A percentile compares a stretch with the other conserved stretches of the same genome.
Evolutionary conservation across 2,888 invertebrate species (phyloP).

Genomic region (Meloe dianella): DNA sequence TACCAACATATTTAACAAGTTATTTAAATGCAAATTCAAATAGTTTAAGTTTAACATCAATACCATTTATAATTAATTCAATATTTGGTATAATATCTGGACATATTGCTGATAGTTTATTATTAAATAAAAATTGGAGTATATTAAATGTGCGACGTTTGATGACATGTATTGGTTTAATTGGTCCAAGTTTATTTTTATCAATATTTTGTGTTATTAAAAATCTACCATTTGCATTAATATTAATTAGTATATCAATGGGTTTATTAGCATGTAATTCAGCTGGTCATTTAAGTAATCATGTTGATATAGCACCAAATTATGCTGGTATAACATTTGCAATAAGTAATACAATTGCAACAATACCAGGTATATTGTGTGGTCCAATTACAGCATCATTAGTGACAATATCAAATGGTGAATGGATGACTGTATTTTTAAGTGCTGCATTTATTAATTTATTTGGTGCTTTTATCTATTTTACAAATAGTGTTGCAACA

Average conservation of each 20-base stretch:
- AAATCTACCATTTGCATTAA: conserved; percentile 70
- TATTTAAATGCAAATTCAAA: conserved; percentile 69
- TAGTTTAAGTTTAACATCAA: conserved; percentile 74
- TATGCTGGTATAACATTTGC: conserved; percentile 80
- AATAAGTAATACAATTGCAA: conserved; percentile 77
- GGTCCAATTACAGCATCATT: conserved; percentile 78
- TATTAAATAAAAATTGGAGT: conserved; percentile 64
- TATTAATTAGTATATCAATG: conserved; percentile 77
- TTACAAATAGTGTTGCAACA: conserved; percentile 73
- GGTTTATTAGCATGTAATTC: conserved; percentile 77
- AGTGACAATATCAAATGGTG: conserved; percentile 71
- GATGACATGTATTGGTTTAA: conserved; percentile 74
- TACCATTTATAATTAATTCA: conserved; percentile 77
- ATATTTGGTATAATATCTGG: conserved; percentile 73
- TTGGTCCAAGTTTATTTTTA: conserved; percentile 75
- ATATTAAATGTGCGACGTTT: conserved; percentile 72
- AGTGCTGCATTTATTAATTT: conserved; percentile 75
- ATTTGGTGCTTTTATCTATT: conserved; percentile 74
- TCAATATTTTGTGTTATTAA: conserved; percentile 74
- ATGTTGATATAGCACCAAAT: conserved; percentile 78
- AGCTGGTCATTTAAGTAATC: conserved; percentile 77
- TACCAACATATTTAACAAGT: conserved; percentile 73
- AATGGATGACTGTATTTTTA: conserved; percentile 78
- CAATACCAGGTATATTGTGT: conserved; percentile 76
- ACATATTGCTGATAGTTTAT: conserved; percentile 72